Percentiles rank a stretch among this genome's conserved stretches.
phyloP scores from a whole-genome alignment of 1,140 invertebrate species.

The Pissodes strobi region DNA sequence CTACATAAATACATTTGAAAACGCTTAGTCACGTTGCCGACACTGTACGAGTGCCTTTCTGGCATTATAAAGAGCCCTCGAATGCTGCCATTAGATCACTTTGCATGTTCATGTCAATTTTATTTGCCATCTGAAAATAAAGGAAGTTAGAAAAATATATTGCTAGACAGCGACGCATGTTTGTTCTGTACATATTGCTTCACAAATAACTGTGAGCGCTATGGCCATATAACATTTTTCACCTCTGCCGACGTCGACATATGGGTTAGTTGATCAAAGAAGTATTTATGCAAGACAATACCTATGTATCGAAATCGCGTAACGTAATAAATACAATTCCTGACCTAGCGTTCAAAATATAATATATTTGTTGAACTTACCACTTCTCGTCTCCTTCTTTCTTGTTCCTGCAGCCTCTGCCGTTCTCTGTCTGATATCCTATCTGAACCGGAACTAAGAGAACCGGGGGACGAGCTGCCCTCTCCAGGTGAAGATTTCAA shows the following conservation, averaged over 20 bases:
- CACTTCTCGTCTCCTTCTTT: conserved; percentile 86
- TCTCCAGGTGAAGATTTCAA: conserved; percentile 51
- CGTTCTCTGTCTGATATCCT: conserved; percentile 77
- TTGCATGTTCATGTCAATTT: conserved; percentile 98
- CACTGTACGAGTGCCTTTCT: background rate
- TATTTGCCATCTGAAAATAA: conserved; percentile 89
- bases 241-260: too few species aligned
- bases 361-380: too few species aligned
- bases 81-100: conserved; percentile 97
- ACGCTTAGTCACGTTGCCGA: conserved; percentile 1
- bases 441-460: conserved; percentile 67
- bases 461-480: conserved; percentile 59
- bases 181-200: too few species aligned
- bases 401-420: conserved; percentile 82
- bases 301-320: too few species aligned
- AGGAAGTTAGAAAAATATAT: too few species aligned
- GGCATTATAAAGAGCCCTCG: conserved; percentile 85
- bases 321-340: too few species aligned
- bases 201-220: too few species aligned
- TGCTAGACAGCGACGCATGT: too few species aligned
- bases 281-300: too few species aligned
- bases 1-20: conserved; percentile 7
- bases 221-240: too few species aligned
- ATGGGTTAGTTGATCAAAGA: too few species aligned
- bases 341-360: background rate